Evolutionary conservation across 2,113 vertebrate genomes (phyloP), one percentile per base, ranked within the genome.

Genomic region (Ptilorrhoa leucosticta): DNA sequence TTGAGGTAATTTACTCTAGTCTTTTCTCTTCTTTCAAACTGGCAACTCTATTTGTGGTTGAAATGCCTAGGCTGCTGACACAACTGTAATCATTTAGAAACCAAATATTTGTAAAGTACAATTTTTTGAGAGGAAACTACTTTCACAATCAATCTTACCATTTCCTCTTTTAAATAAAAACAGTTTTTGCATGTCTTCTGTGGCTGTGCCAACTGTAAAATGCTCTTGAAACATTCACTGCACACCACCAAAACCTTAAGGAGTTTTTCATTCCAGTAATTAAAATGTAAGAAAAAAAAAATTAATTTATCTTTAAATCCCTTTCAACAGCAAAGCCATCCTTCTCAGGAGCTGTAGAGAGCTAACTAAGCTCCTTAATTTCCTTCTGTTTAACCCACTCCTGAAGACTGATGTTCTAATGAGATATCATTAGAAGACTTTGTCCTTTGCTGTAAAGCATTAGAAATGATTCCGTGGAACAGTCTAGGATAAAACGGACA

Each of bases 311-410:
- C 44, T 89, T 92, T 76, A 94, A 96, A 94, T 91, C 78, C 65
- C 40, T 94, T 93, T 89, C 47, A 82, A 89, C 30, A 94, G 73
- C 85, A 90, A n/a, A 82, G 51, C n/a, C 53, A 88, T 76, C 68
- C 50, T 82, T 79, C 51, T 94, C 66, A 76, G 73, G n/a, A 90
- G 35, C 42, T 73, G 57, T 15, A 56, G 35, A 92, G 44, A 96
- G 77, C 28, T 83, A 92, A 80, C 71, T 80, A 94, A 90, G 51
- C 79, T 84, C 78, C 42, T 97, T 89, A 79, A 94, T 86, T 94
- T 81, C 44, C 40, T 93, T 70, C 66, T 84, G 79, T 89, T 95
- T 90, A 97, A 96, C 77, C 68, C 51, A 89, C 57, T 96, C 68
- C 40, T 86, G 42, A 92, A 97, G 69, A 81, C 50, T 47, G 70